A percentile compares a stretch with the other conserved stretches of the same genome.
Evolutionary conservation across 2,113 vertebrate genomes (phyloP).

Genomic region (Aegypius monachus): DNA sequence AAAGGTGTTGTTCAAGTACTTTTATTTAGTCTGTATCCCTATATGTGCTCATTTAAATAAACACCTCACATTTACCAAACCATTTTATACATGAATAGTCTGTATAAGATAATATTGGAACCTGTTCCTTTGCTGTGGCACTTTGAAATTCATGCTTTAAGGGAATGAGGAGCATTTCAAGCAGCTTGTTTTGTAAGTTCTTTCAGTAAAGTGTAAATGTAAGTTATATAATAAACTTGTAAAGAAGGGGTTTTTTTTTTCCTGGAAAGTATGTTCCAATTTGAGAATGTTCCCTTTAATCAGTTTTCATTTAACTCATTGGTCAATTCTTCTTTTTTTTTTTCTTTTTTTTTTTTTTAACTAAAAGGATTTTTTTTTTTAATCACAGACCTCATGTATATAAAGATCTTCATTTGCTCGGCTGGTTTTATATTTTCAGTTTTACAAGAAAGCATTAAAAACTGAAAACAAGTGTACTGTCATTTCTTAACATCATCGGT

Average conservation of each 20-base stretch:
- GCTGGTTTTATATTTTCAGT: slow-evolving; percentile 81
- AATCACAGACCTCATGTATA: slow-evolving; percentile 82
- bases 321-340: background rate
- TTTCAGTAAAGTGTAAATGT: slow-evolving; percentile 69
- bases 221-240: slow-evolving; percentile 73
- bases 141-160: slow-evolving; percentile 73
- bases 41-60: slow-evolving; percentile 68
- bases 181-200: slow-evolving; percentile 67
- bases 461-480: slow-evolving; percentile 71
- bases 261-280: slow-evolving; percentile 48
- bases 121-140: slow-evolving; percentile 72
- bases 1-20: slow-evolving; percentile 58
- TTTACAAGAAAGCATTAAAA: slow-evolving; percentile 85
- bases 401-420: slow-evolving; percentile 70
- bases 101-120: slow-evolving; percentile 61
- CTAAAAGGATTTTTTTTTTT: slow-evolving; percentile 64
- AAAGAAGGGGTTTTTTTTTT: slow-evolving; percentile 32
- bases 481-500: background rate
- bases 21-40: slow-evolving; percentile 69
- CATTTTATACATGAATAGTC: slow-evolving; percentile 70
- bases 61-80: slow-evolving; percentile 69
- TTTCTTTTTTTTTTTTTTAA: background rate
- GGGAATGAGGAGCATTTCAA: slow-evolving; percentile 60
- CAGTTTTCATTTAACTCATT: slow-evolving; percentile 45
- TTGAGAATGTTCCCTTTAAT: slow-evolving; percentile 55